Evolutionary conservation across 2,113 vertebrate genomes (phyloP), one percentile per base, ranked within the genome.

Genomic region (Astur gentilis): DNA sequence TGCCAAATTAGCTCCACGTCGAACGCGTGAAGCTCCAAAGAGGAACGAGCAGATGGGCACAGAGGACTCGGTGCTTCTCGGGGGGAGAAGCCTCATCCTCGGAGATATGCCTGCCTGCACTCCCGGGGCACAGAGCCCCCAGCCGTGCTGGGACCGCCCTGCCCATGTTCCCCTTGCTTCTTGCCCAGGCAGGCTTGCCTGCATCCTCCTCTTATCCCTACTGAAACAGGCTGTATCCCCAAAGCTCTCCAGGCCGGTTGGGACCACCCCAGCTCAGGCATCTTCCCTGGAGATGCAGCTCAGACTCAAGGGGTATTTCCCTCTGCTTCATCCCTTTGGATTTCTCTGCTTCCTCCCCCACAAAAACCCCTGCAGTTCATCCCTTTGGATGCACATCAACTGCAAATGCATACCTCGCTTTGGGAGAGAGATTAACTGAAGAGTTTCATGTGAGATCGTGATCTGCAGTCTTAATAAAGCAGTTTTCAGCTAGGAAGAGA

Each of bases 21-120:
- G 0, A 67, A 6, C 0, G 42, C 17, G 7, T 0, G 45, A 4
- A 69, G 66, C 45, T 47, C 80, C n/a, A 3, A 15, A 72, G 11
- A 84, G 38, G 80, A 42, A 40, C 0, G 7, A 45, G 87, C 61
- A 80, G 83, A 55, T 8, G 3, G 10, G 45, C 75, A 61, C 44
- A 4, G 38, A 70, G 67, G 42, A 62, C 40, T 36, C 0, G 0
- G 10, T 34, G 57, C 40, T 83, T 27, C 85, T 49, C 19, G 0
- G 21, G 79, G 23, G 76, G 72, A 20, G 84, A 62, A 66, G 60
- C 9, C 29, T 60, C n/a, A 2, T 19, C 60, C 45, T 55, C 0
- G 0, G 81, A 67, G 60, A 15, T 15, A 3, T 16, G 12, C 69
- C 73, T 52, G 89, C 40, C 89, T 47, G 62, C 34, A 12, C 23